Percentiles rank a stretch among this genome's conserved stretches.
Evolutionary conservation across 2,113 vertebrate species (phyloP).

Genomic region (Oreochromis aureus): DNA sequence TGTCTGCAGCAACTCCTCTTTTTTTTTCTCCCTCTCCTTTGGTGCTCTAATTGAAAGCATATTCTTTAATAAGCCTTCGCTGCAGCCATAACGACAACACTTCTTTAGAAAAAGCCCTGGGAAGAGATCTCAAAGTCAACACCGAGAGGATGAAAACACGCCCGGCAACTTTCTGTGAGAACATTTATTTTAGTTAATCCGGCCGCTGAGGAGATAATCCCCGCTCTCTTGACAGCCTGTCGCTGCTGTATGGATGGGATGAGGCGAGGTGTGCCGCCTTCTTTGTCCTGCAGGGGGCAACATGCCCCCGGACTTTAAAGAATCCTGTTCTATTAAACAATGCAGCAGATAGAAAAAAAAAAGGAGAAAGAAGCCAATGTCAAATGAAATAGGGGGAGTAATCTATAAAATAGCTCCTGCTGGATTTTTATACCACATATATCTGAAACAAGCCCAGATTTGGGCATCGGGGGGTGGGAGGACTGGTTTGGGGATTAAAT

Average conservation of each 20-base stretch:
- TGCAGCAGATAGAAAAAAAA: background rate
- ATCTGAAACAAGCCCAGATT: conserved; percentile 4
- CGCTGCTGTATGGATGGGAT: background rate
- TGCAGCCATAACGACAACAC: background rate
- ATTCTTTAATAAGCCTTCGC: background rate
- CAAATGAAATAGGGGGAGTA: conserved; percentile 3
- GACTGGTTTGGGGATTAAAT: conserved; percentile 27
- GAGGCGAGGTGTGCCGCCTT: background rate
- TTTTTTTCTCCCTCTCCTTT: background rate
- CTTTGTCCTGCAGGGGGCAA: conserved; percentile 37
- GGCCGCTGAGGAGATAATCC: conserved; percentile 24
- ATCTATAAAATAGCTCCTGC: conserved; percentile 40
- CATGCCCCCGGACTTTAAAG: background rate
- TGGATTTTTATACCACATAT: conserved; percentile 17
- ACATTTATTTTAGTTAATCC: conserved; percentile 48
- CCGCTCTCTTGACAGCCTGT: background rate
- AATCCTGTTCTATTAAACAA: background rate
- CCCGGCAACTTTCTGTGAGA: conserved; percentile 38
- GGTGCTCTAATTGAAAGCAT: conserved; percentile 51
- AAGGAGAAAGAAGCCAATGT: background rate
- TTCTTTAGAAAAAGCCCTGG: background rate
- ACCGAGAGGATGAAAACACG: background rate
- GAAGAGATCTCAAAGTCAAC: conserved; percentile 32
- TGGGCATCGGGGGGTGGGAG: background rate
- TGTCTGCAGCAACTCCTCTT: background rate